Evolutionary conservation across 2,888 invertebrate species (phyloP), one percentile per base, ranked within the genome.

Genomic region (Lithophane leautieri): DNA sequence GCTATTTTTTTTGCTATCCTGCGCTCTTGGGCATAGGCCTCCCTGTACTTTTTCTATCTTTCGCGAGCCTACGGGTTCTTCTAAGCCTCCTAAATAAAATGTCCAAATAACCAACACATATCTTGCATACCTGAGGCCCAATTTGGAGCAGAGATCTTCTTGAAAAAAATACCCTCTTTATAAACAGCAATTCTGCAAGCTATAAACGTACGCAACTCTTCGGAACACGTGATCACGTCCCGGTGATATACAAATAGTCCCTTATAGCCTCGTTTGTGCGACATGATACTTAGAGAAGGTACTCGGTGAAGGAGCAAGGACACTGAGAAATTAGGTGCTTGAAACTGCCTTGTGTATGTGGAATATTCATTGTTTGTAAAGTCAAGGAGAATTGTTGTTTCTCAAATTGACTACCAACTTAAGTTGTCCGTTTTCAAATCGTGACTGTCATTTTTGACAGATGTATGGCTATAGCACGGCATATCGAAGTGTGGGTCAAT

Each of bases 201-300:
- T 52, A 50, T 56, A 52, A 63, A 56, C 52, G 44, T 68, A 82
- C 63, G 25, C 58, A 65, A n/a, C 47, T 70, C n/a, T 3, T 54
- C 8, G 16, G 14, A 25, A 54, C 28, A 54, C 25, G 42, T 22
- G 68, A 65, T 54, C 79, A 82, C 78, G 78, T 69, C 6, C 52
- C 16, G 9, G 44, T 60, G 50, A 65, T 78, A 69, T 28, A 62
- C 56, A 67, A 44, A 78, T 60, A 14, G 47, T 22, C 52, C 63
- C 62, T 7, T 58, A 74, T 47, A 40, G 28, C 40, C 68, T 82
- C 68, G 19, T 77, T 79, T 82, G 76, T 67, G 52, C 25, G 52
- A 82, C 58, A 42, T 47, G 58, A 69, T 69, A 82, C 78, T 78
- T 58, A 52, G 3, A 54, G 34, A 6, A 25, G 22, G 34, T 56